Percentiles rank a stretch among this genome's conserved stretches.
phyloP scores from a whole-genome alignment of 2,888 invertebrate species.

The Sphinx pinastri region DNA sequence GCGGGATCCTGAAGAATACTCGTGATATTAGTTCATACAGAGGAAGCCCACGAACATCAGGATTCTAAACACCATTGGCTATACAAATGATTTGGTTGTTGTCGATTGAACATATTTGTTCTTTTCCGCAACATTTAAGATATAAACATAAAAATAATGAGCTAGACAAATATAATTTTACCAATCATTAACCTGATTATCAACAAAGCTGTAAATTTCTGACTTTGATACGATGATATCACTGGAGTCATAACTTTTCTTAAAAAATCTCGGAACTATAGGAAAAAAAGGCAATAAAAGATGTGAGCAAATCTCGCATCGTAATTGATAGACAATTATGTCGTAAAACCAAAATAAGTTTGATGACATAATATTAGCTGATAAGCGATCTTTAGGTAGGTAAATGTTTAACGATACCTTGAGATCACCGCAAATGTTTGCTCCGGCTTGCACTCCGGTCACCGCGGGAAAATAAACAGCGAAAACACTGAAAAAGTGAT shows the following conservation, averaged over 20 bases:
- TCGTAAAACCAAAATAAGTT: background rate
- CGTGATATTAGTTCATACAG: background rate
- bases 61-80: no score
- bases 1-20: constrained; percentile 87
- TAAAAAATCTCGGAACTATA: background rate
- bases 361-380: background rate
- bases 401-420: constrained; percentile 76
- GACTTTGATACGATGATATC: no score
- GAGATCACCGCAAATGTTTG: constrained; percentile 97
- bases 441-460: constrained; percentile 97
- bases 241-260: no score
- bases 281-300: background rate
- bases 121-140: no score
- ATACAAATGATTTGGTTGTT: no score
- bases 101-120: no score
- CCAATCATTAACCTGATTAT: no score
- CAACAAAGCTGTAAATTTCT: no score
- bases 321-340: background rate
- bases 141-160: no score
- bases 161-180: no score
- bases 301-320: background rate
- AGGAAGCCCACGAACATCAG: no score
- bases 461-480: constrained; percentile 98
- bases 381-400: background rate
- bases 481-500: constrained; percentile 95